Evolutionary conservation across 2,888 invertebrate species (phyloP), one percentile per base, ranked within the genome.

Genomic region (Tetragnatha montana): DNA sequence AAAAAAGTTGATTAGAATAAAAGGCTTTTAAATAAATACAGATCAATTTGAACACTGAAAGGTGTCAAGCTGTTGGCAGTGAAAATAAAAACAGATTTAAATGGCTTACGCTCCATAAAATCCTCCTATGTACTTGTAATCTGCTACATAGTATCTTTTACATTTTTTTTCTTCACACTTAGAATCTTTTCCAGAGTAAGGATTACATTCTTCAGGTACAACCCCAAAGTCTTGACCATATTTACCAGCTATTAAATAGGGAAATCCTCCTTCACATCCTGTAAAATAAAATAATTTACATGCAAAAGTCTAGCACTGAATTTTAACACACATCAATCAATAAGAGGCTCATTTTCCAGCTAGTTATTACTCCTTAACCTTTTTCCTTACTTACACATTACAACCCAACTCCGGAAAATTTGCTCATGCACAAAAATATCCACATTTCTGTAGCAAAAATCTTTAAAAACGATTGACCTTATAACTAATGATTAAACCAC

Each of bases 61-160:
- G 6, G 12, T 19, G 22, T 22, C 19, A 19, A n/a, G 19, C 68
- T 68, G 68, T 68, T 14, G 35, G 35, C 35, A 35, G 35, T 35
- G 35, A 35, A 76, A 47, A 76, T 79, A 10, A 51, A 4, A 21
- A 21, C 19, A 79, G n/a, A 78, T 10, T 17, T 50, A 69, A 21
- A 69, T 50, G 51, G 81, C 92, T 92, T 92, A 93, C 93, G 92
- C 94, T 87, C 94, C 94, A 92, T 94, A 94, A 92, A 93, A 94
- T 80, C 94, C 94, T 70, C 94, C 95, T 73, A 95, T 92, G 92
- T 95, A 95, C 81, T 92, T 91, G 92, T 94, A 95, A 78, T 93
- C 92, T 12, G 94, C 93, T 35, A 94, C 93, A 92, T 94, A 94
- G 88, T 93, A 93, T 17, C 94, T 92, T 1, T 92, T 88, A 91